Evolutionary conservation across 2,888 invertebrate genomes (phyloP).

Genomic region (Drosophila eohydei): DNA sequence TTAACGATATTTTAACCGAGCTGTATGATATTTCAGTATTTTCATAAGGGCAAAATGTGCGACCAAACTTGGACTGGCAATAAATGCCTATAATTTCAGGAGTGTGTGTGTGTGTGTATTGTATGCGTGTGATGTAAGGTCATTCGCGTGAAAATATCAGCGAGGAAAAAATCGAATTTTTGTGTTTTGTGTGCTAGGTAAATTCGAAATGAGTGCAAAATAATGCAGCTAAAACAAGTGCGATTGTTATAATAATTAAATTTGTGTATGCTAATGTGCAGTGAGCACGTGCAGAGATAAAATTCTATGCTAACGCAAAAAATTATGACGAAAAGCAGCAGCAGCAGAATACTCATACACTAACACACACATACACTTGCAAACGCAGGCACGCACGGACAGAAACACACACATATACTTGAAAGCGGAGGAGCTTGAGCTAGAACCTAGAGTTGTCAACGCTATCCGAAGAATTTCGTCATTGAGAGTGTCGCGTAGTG

Average conservation of each 20-base stretch:
- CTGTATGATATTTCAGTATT: slow-evolving; percentile 29
- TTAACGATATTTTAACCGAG: slow-evolving; percentile 23
- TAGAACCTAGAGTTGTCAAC: slow-evolving; percentile 79
- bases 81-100: slow-evolving; percentile 31
- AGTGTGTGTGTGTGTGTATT: slow-evolving; percentile 61
- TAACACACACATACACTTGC: slow-evolving; percentile 31
- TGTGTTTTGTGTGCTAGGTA: slow-evolving; percentile 84
- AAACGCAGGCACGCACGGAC: slow-evolving; percentile 33
- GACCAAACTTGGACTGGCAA: slow-evolving; percentile 27
- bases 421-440: slow-evolving; percentile 59
- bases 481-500: slow-evolving; percentile 72
- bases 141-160: slow-evolving; percentile 82
- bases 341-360: slow-evolving; percentile 54
- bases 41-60: slow-evolving; percentile 32
- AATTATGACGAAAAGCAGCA: slow-evolving; percentile 70
- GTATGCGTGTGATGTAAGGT: slow-evolving; percentile 81
- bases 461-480: slow-evolving; percentile 81
- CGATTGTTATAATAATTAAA: slow-evolving; percentile 47
- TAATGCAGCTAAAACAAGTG: slow-evolving; percentile 46
- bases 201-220: slow-evolving; percentile 69
- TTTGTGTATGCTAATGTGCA: slow-evolving; percentile 27
- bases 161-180: slow-evolving; percentile 82
- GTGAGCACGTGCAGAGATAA: slow-evolving; percentile 48
- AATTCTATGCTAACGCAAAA: slow-evolving; percentile 60
- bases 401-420: slow-evolving; percentile 35